phyloP scores from a whole-genome alignment of 2,797 vertebrate species.

The Lycodopsis pacificus region DNA sequence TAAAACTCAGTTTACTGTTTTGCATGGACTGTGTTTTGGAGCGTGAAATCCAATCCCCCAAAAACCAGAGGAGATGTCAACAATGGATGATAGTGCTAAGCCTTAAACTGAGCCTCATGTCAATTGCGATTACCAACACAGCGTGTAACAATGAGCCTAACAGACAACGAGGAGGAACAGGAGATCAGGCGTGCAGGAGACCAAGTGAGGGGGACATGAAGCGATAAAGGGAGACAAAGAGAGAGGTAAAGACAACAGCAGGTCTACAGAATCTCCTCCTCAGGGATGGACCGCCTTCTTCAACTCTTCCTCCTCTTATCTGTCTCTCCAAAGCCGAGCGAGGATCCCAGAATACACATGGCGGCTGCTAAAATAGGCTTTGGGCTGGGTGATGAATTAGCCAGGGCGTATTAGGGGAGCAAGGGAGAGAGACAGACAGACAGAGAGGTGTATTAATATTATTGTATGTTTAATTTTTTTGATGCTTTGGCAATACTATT shows the following conservation, averaged over 20 bases:
- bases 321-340: conserved; percentile 46
- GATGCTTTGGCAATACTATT: too few species aligned
- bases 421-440: conserved; percentile 30
- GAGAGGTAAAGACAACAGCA: conserved; percentile 9
- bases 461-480: too few species aligned
- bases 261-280: conserved; percentile 24
- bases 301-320: conserved; percentile 45
- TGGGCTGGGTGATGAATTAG: conserved; percentile 69
- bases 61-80: conserved; percentile 21
- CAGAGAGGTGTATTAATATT: too few species aligned
- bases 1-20: background rate
- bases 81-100: conserved; percentile 22
- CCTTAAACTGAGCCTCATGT: conserved; percentile 26
- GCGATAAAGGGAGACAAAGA: conserved; percentile 13
- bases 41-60: conserved; percentile 23
- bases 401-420: conserved; percentile 59
- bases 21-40: conserved; percentile 12
- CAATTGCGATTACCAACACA: conserved; percentile 7
- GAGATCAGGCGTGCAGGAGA: conserved; percentile 1
- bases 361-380: conserved; percentile 66
- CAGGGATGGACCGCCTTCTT: conserved; percentile 48
- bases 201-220: background rate
- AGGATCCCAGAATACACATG: conserved; percentile 72
- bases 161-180: conserved; percentile 5
- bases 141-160: conserved; percentile 19